Conservation (phyloP, 2,113 vertebrate species). For the Gadus chalcogrammus region DNA sequence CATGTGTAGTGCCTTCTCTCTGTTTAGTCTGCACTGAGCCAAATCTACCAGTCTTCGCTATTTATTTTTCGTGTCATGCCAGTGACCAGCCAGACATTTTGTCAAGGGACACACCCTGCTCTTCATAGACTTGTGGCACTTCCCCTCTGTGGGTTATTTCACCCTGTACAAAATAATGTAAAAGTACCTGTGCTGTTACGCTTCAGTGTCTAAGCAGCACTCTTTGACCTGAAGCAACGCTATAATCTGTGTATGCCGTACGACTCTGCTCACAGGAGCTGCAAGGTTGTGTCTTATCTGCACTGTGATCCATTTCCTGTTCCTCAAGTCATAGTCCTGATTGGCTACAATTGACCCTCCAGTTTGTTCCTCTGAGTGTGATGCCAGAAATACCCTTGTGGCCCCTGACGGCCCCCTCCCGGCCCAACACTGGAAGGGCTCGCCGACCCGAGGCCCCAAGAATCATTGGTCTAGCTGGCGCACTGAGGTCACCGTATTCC, state of each 20-base stretch:
- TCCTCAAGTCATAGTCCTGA: constrained; percentile 3
- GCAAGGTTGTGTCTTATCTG: constrained; percentile 57
- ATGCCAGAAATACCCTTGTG: constrained; percentile 72
- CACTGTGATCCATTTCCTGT: constrained; percentile 75
- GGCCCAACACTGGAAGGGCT: constrained; percentile 26
- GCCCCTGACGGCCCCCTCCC: constrained; percentile 31
- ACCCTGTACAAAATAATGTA: not conserved
- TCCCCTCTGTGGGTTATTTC: not conserved
- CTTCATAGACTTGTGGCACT: constrained; percentile 6
- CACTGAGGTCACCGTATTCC: constrained; percentile 22
- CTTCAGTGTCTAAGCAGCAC: not conserved
- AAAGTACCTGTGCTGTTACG: constrained; percentile 2
- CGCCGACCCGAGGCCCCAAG: constrained; percentile 21
- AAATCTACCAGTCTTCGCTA: constrained; percentile 1
- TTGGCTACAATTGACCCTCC: constrained; percentile 13
- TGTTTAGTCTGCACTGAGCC: not conserved
- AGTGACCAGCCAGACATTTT: constrained; percentile 37
- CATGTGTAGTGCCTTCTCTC: too few relatives aligned
- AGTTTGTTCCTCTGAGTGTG: constrained; percentile 60
- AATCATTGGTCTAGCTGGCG: constrained; percentile 15
- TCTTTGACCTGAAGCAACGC: too few relatives aligned
- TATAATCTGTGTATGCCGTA: constrained; percentile 2
- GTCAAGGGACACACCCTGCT: not conserved
- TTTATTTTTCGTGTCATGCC: constrained; percentile 12
- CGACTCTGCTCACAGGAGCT: constrained; percentile 24